Conservation (phyloP, 1,140 invertebrate species). For the Propsilocerus akamusi region DNA sequence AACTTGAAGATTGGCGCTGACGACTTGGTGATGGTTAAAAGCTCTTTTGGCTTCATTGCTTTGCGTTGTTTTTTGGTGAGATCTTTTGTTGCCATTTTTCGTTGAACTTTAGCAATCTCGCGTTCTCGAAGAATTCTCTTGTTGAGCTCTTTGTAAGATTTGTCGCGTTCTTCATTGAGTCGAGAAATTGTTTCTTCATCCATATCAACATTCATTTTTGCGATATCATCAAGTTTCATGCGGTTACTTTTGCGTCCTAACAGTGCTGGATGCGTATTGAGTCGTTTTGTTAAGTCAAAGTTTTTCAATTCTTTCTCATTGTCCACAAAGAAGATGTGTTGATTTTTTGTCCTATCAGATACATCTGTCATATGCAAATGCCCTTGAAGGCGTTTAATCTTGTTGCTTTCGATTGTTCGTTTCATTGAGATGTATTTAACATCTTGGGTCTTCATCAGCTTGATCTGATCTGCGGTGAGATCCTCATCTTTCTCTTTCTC, state of each 20-base stretch:
- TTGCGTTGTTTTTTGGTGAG: conserved; percentile 46
- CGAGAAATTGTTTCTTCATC: conserved; percentile 30
- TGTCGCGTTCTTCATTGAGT: conserved; percentile 38
- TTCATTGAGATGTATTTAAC: conserved; percentile 77
- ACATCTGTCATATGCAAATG: conserved; percentile 66
- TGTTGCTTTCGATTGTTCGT: conserved; percentile 65
- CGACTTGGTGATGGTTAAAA: conserved; percentile 44
- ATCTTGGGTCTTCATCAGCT: conserved; percentile 82
- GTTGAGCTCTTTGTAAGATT: conserved; percentile 56
- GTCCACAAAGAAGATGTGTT: conserved; percentile 69
- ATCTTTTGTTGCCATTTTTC: conserved; percentile 66
- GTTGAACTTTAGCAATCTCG: conserved; percentile 57
- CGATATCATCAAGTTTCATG: conserved; percentile 37
- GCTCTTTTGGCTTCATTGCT: conserved; percentile 37
- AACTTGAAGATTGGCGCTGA: conserved; percentile 70
- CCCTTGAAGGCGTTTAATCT: conserved; percentile 71
- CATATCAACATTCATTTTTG: conserved; percentile 33
- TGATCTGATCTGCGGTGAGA: conserved; percentile 62
- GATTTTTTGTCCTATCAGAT: conserved; percentile 44
- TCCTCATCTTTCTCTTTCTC: conserved; percentile 46
- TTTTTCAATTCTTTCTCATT: conserved; percentile 30
- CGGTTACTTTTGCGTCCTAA: conserved; percentile 49
- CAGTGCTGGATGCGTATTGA: conserved; percentile 57
- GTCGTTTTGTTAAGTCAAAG: conserved; percentile 49
- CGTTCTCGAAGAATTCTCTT: conserved; percentile 68